These are phyloP conservation scores for Rhopalosiphum padi DNA, from an alignment of 1,140 invertebrate genomes.

Conservation along the genomic window DNA sequence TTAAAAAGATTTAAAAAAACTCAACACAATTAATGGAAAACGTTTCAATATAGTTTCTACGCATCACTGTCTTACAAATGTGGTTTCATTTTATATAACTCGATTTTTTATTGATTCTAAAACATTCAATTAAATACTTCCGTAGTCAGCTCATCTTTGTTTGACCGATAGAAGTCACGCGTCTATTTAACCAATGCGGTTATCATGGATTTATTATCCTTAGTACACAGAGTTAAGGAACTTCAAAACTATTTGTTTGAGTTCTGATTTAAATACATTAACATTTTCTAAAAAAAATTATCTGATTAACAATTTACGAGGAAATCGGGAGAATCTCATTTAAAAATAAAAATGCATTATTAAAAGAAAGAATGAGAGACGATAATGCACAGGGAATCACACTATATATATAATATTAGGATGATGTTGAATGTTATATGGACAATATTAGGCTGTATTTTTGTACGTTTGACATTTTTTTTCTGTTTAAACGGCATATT, in stretches of 20 bases:
- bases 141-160: neutral
- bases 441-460: neutral
- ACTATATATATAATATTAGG: neutral
- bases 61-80: neutral
- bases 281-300: too few relatives aligned
- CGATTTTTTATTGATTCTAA: neutral
- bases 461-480: neutral
- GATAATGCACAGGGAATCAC: neutral
- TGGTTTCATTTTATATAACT: neutral
- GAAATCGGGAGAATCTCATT: too few relatives aligned
- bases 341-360: neutral
- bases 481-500: neutral
- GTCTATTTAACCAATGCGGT: neutral
- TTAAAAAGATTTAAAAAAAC: neutral
- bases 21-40: neutral
- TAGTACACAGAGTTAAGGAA: too few relatives aligned
- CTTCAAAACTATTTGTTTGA: too few relatives aligned
- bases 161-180: neutral
- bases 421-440: neutral
- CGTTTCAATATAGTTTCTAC: neutral
- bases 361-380: neutral
- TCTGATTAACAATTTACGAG: too few relatives aligned
- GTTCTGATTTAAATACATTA: too few relatives aligned
- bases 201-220: too few relatives aligned
- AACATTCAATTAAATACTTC: neutral